Percentiles rank a stretch among this genome's conserved stretches.
Evolutionary conservation across 2,113 vertebrate species (phyloP).

Genomic region (Megalops atlanticus): DNA sequence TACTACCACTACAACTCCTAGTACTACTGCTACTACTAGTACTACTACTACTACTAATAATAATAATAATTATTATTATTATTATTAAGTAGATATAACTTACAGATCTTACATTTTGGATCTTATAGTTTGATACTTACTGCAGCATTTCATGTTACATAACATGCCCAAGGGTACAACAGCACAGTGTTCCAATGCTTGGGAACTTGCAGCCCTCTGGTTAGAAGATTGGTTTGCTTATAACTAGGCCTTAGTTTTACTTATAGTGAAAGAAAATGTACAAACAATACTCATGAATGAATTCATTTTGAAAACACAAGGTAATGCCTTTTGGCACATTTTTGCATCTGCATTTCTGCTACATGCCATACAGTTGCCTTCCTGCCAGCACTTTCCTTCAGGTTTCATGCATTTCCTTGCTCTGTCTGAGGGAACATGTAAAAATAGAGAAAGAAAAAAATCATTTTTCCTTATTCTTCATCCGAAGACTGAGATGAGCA

Average conservation of each 20-base stretch:
- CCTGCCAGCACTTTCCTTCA: neutral
- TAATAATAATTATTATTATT: no score
- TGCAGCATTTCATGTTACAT: neutral
- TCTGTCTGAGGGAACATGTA: neutral
- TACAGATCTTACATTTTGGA: no score
- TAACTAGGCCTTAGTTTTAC: no score
- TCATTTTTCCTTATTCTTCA: neutral
- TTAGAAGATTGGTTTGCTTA: neutral
- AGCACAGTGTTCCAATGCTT: neutral
- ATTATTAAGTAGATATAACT: no score
- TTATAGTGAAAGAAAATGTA: no score
- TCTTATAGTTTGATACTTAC: no score
- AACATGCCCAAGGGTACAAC: neutral
- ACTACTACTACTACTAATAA: neutral
- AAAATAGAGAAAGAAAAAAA: no score
- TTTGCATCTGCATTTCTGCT: neutral
- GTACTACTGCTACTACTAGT: neutral
- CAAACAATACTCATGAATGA: no score
- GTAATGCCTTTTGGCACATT: neutral
- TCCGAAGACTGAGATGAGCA: neutral
- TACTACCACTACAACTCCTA: neutral
- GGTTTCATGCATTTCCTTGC: neutral
- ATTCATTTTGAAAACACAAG: neutral
- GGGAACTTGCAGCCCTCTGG: neutral
- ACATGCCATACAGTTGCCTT: neutral